Conservation (phyloP, 2,113 vertebrate species). For the Trochalopteron elliotii region DNA sequence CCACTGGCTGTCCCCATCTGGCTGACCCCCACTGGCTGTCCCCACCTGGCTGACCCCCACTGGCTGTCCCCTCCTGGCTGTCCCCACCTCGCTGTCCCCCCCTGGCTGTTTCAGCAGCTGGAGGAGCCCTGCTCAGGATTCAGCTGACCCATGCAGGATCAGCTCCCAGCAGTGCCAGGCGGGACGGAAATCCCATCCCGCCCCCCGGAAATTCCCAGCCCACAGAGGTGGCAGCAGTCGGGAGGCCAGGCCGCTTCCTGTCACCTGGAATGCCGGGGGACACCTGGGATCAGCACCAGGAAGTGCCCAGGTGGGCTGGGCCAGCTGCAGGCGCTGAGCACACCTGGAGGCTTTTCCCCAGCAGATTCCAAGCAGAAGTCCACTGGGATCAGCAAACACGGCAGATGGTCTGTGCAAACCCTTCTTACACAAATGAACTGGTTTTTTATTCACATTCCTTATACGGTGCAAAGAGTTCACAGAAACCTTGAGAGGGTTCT, state of each 20-base stretch:
- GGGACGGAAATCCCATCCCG: background rate
- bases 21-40: too few relatives aligned
- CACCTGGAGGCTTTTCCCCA: accelerated
- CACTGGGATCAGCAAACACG: background rate
- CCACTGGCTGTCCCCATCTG: too few relatives aligned
- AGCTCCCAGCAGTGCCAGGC: background rate
- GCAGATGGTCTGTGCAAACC: background rate
- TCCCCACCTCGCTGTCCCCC: too few relatives aligned
- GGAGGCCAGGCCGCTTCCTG: background rate
- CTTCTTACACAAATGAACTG: background rate
- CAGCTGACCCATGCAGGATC: background rate
- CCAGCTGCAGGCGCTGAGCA: background rate
- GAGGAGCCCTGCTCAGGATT: background rate
- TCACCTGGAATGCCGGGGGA: background rate
- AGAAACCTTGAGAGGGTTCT: background rate
- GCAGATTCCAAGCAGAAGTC: background rate
- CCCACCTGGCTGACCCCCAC: background rate
- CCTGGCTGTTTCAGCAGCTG: background rate
- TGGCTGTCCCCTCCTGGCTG: too few relatives aligned
- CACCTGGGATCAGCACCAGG: background rate
- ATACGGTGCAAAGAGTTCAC: background rate
- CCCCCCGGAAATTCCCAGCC: accelerated
- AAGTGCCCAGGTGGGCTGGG: background rate
- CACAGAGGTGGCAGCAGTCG: background rate
- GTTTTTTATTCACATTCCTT: background rate